Conservation (phyloP, 2,888 invertebrate genomes). For the Leucophenga montana region DNA sequence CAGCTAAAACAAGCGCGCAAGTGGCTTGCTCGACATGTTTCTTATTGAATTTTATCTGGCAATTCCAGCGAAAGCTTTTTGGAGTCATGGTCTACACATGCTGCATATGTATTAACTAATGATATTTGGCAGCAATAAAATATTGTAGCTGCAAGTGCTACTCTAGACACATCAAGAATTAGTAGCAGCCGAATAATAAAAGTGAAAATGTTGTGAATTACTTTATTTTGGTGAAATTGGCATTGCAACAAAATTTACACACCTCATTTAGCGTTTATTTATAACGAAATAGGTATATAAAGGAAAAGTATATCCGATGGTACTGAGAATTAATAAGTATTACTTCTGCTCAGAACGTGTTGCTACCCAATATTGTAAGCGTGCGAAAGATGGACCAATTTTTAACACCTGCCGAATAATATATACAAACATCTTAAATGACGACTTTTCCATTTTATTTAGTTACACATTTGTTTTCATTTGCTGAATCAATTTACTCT, state of each 20-base stretch:
- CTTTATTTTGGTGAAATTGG: neutral
- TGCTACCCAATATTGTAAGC: constrained; percentile 29
- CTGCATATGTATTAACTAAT: no score
- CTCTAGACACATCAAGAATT: no score
- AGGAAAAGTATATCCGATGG: neutral
- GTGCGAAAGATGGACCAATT: constrained; percentile 39
- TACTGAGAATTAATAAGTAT: no score
- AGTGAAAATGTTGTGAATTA: neutral
- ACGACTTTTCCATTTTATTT: no score
- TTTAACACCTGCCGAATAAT: constrained; percentile 18
- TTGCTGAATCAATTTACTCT: no score
- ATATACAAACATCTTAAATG: constrained; percentile 4
- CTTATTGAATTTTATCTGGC: neutral
- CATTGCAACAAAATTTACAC: constrained; percentile 31
- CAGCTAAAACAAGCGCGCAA: neutral
- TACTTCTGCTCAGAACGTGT: neutral
- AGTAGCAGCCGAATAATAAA: constrained; percentile 16
- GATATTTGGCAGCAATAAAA: no score
- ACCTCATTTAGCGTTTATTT: constrained; percentile 48
- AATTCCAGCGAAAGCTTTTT: constrained; percentile 9
- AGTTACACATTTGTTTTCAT: no score
- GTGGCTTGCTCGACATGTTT: neutral
- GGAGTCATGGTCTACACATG: neutral
- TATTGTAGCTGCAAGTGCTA: no score
- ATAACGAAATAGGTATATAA: constrained; percentile 1